Evolutionary conservation across 1,140 invertebrate species (phyloP), one percentile per base, ranked within the genome.

Genomic region (Tetragnatha versicolor): DNA sequence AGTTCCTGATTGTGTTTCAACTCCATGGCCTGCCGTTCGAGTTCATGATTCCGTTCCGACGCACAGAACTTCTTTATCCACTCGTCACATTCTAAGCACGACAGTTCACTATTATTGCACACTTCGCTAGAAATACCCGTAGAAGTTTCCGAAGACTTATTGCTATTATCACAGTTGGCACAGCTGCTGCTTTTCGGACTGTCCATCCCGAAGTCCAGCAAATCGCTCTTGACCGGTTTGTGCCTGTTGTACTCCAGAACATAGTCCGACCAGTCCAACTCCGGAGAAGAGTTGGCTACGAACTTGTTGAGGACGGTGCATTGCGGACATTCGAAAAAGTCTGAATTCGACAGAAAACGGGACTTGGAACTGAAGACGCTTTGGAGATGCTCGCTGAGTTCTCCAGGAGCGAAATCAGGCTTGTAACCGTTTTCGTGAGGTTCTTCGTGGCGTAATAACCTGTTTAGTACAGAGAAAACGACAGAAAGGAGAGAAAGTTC

Each of bases 41-140:
- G 31, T 37, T 70, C 68, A 6, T 70, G 68, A 17, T 70, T 47
- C 14, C 37, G 53, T 55, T 70, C 68, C 2, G 68, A 53, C 6
- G 49, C 31, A 53, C 68, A 70, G 10, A 53, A 55, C 29, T 70
- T 70, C 33, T 70, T 49, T 17, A 70, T 70, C 68, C 68, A 70
- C 14, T 37, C 37, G 27, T 70, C 68, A 37, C 68, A 70, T n/a
- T 70, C 45, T 3, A 22, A 22, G n/a, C 68, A 70, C 1, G 68
- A 53, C 22, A 65, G 12, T 17, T n/a, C n/a, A n/a, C 14, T n/a
- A 4, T 70, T 70, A 70, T 70, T 70, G 68, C 68, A 70, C 12
- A 22, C 68, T 17, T 70, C 68, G 35, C 55, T 70, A 29, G 35
- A 51, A 20, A 37, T 70, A 9, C 47, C n/a, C 14, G 6, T 29